Evolutionary conservation across 2,113 vertebrate genomes (phyloP).

Genomic region (Takifugu bimaculatus): DNA sequence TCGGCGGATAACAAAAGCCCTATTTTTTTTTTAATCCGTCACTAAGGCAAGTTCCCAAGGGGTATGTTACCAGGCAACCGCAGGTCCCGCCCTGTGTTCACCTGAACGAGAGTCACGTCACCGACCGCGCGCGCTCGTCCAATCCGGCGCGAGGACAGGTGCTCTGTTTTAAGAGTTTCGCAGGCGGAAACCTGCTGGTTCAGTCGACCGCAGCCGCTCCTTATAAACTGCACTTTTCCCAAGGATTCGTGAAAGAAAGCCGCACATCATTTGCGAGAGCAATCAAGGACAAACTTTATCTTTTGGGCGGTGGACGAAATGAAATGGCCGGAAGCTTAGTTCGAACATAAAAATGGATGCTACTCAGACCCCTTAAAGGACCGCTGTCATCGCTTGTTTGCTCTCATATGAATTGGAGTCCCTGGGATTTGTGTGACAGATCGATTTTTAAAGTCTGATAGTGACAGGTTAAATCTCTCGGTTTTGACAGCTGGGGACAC

Average conservation of each 20-base stretch:
- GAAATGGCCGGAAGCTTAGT: slow-evolving; percentile 7
- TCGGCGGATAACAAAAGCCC: slow-evolving; percentile 36
- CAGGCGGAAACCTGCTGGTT: slow-evolving; percentile 66
- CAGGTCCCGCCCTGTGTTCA: slow-evolving; percentile 44
- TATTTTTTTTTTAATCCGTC: slow-evolving; percentile 17
- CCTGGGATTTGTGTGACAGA: slow-evolving; percentile 1
- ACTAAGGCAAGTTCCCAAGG: slow-evolving; percentile 42
- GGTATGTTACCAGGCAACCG: slow-evolving; percentile 52
- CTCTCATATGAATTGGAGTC: slow-evolving; percentile 1
- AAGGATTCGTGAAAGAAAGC: background rate
- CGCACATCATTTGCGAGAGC: background rate
- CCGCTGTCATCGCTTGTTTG: slow-evolving; percentile 12
- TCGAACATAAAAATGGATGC: slow-evolving; percentile 41
- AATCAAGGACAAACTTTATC: background rate
- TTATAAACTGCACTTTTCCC: slow-evolving; percentile 28
- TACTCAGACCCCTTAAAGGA: slow-evolving; percentile 22
- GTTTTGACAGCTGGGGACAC: background rate
- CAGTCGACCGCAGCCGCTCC: slow-evolving; percentile 31
- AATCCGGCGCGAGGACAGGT: slow-evolving; percentile 61
- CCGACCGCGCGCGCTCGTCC: slow-evolving; percentile 11
- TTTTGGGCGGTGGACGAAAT: background rate
- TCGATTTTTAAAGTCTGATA: too few relatives aligned
- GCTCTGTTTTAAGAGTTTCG: slow-evolving; percentile 55
- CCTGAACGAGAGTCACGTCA: slow-evolving; percentile 52
- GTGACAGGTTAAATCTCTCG: background rate